Conservation (phyloP, 2,888 invertebrate species). For the Metopia argyrocephala region DNA sequence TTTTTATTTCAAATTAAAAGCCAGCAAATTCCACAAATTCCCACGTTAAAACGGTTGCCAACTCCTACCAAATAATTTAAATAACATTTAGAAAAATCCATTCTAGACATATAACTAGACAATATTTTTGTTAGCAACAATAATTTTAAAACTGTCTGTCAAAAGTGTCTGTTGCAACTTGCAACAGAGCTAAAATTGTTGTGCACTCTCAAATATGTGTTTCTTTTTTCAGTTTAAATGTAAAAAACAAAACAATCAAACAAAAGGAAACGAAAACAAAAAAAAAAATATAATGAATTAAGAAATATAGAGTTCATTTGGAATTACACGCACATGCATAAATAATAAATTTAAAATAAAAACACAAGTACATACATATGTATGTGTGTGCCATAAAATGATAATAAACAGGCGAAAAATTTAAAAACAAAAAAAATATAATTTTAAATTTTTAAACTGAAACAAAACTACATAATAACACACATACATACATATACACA, state of each 20-base stretch:
- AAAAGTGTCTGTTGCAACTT: slow-evolving; percentile 52
- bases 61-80: slow-evolving; percentile 37
- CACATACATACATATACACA: background rate
- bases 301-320: slow-evolving; percentile 40
- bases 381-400: background rate
- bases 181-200: slow-evolving; percentile 35
- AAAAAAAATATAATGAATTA: slow-evolving; percentile 27
- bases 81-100: slow-evolving; percentile 23
- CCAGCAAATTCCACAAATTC: background rate
- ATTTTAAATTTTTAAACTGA: slow-evolving; percentile 44
- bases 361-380: background rate
- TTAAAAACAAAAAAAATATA: slow-evolving; percentile 6
- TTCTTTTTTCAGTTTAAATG: slow-evolving; percentile 24
- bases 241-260: slow-evolving; percentile 26
- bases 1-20: background rate
- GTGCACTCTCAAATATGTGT: background rate
- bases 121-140: slow-evolving; percentile 36
- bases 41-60: slow-evolving; percentile 30
- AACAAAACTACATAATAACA: slow-evolving; percentile 25
- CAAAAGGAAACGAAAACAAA: slow-evolving; percentile 2
- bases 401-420: background rate
- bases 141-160: slow-evolving; percentile 48
- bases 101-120: slow-evolving; percentile 49
- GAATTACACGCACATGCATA: slow-evolving; percentile 62
- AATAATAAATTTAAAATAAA: slow-evolving; percentile 50